These are phyloP conservation scores for Sphaerophoria rueppellii DNA, from an alignment of 2,888 invertebrate genomes.

Conservation along the genomic window DNA sequence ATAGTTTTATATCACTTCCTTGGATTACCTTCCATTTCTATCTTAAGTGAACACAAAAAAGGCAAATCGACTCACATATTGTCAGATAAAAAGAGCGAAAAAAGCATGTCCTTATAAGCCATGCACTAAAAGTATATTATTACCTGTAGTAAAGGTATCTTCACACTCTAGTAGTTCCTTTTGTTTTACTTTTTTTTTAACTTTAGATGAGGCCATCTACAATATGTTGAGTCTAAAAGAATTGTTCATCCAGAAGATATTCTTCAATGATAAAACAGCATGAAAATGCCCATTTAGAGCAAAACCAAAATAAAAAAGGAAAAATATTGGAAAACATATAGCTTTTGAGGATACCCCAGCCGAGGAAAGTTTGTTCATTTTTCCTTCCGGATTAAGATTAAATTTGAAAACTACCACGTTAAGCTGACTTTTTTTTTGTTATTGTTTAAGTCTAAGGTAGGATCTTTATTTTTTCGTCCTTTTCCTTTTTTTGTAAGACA, in stretches of 20 bases:
- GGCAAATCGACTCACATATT: conserved; percentile 29
- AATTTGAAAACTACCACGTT: conserved; percentile 30
- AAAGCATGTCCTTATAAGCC: conserved; percentile 56
- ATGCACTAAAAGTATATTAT: conserved; percentile 27
- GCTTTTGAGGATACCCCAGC: conserved; percentile 33
- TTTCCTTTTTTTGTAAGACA: conserved; percentile 36
- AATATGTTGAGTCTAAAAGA: conserved; percentile 26
- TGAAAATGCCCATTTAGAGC: conserved; percentile 25
- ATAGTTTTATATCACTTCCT: conserved; percentile 54
- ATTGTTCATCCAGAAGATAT: conserved; percentile 71
- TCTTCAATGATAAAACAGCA: conserved; percentile 69
- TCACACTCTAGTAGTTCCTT: conserved; percentile 18
- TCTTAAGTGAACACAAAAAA: conserved; percentile 17
- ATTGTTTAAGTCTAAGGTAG: conserved; percentile 1
- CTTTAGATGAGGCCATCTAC: not conserved
- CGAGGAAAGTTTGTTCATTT: conserved; percentile 14
- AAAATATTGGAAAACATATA: conserved; percentile 45
- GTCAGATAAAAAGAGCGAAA: conserved; percentile 25
- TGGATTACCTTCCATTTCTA: conserved; percentile 60
- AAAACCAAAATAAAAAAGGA: conserved; percentile 6
- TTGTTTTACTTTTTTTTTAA: conserved; percentile 21
- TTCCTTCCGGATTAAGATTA: conserved; percentile 54
- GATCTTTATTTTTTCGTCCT: not conserved
- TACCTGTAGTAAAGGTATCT: conserved; percentile 9
- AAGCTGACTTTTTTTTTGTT: conserved; percentile 1